Evolutionary conservation across 2,888 invertebrate genomes (phyloP).

Genomic region (Lutraria lutraria): DNA sequence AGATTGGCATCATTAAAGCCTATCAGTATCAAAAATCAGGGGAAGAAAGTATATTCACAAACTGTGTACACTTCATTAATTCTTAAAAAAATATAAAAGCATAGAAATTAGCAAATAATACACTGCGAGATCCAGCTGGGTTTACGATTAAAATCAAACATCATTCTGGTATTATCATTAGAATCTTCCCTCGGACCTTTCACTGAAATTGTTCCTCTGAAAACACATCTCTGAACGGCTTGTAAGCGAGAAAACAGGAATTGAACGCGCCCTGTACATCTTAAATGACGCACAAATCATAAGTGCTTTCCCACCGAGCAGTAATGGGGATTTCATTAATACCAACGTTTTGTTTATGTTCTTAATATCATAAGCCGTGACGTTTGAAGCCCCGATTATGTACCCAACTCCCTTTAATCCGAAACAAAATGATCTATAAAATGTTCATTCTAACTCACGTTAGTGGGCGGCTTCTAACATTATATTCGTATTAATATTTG

Average conservation of each 20-base stretch:
- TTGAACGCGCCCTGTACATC: conserved; percentile 39
- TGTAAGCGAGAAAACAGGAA: conserved; percentile 37
- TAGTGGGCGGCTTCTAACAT: background rate
- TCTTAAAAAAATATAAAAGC: conserved; percentile 32
- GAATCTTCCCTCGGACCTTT: conserved; percentile 13
- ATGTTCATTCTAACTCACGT: conserved; percentile 21
- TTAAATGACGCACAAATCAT: conserved; percentile 55
- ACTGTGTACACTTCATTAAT: conserved; percentile 2
- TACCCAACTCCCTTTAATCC: conserved; percentile 31
- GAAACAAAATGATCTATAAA: background rate
- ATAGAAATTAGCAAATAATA: conserved; percentile 24
- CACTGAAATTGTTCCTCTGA: background rate
- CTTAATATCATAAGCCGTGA: conserved; percentile 40
- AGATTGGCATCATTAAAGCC: background rate
- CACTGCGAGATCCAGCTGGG: conserved; percentile 24
- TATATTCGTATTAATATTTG: background rate
- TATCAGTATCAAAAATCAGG: background rate
- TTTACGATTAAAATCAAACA: conserved; percentile 41
- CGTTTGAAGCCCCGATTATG: conserved; percentile 40
- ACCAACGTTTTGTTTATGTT: conserved; percentile 60
- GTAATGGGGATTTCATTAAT: conserved; percentile 60
- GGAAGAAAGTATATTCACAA: conserved; percentile 11
- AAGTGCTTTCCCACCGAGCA: conserved; percentile 58
- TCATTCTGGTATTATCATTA: conserved; percentile 29
- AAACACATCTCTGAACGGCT: conserved; percentile 22